These are phyloP conservation scores for Lytechinus variegatus DNA, from an alignment of 35 echinoderm and acorn worm genomes.

Conservation along the genomic window DNA sequence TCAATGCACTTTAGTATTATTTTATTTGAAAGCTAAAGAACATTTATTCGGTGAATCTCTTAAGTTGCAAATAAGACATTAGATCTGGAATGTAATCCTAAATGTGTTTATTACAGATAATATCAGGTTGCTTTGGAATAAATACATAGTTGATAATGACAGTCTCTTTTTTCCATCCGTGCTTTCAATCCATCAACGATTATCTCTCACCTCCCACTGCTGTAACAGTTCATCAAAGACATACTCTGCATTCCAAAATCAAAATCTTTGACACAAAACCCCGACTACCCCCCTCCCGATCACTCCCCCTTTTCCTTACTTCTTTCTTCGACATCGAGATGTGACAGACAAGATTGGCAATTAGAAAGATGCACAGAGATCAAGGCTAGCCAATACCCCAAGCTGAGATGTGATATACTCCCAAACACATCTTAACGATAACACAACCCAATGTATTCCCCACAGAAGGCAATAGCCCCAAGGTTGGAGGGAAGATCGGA, in stretches of 20 bases:
- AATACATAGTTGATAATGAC: not conserved
- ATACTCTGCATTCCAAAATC: not conserved
- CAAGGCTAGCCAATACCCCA: constrained; percentile 26
- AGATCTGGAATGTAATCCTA: not conserved
- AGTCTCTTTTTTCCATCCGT: not conserved
- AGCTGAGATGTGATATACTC: constrained; percentile 35
- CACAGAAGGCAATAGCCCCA: constrained; percentile 29
- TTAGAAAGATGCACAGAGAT: constrained; percentile 30
- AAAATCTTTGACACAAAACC: not conserved
- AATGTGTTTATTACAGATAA: not conserved
- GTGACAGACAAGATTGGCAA: constrained; percentile 44
- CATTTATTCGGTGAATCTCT: no score
- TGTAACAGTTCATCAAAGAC: constrained; percentile 1
- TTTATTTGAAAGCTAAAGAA: no score
- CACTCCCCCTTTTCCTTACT: not conserved
- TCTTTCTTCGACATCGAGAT: not conserved
- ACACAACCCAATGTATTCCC: constrained; percentile 23
- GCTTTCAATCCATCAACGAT: constrained; percentile 3
- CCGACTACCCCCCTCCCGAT: not conserved
- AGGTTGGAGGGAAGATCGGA: not conserved
- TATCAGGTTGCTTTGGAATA: not conserved
- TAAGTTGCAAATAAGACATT: not conserved
- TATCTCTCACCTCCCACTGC: not conserved
- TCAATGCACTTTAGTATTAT: no score
- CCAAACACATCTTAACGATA: constrained; percentile 34